Evolutionary conservation across 2,888 invertebrate species (phyloP).

Genomic region (Hemithea aestivaria): DNA sequence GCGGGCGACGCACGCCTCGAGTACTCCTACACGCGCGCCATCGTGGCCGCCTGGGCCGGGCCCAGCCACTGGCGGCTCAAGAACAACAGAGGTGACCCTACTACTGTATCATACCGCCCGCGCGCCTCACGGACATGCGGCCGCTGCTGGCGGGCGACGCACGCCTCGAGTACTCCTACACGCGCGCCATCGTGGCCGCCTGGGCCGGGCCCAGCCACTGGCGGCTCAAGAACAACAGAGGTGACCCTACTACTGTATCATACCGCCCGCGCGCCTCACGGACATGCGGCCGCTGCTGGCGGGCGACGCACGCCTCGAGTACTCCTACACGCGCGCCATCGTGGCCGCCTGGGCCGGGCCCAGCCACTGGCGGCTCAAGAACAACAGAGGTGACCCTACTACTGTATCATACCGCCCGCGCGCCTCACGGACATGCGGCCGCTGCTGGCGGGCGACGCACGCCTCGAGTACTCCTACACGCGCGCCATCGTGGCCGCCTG

Average conservation of each 20-base stretch:
- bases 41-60: constrained; percentile 86
- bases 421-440: constrained; percentile 80
- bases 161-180: constrained; percentile 85
- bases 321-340: constrained; percentile 82
- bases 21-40: constrained; percentile 83
- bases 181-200: constrained; percentile 75
- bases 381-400: constrained; percentile 63
- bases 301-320: constrained; percentile 79
- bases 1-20: constrained; percentile 77
- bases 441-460: constrained; percentile 59
- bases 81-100: constrained; percentile 65
- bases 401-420: too few relatives aligned
- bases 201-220: constrained; percentile 94
- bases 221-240: constrained; percentile 81
- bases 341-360: constrained; percentile 89
- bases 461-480: constrained; percentile 85
- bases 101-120: too few relatives aligned
- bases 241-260: too few relatives aligned
- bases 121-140: constrained; percentile 76
- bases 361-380: constrained; percentile 87
- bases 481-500: constrained; percentile 80
- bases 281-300: constrained; percentile 78
- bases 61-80: constrained; percentile 90
- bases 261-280: constrained; percentile 55
- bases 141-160: constrained; percentile 69